Evolutionary conservation across 1,140 invertebrate genomes (phyloP).

Genomic region (Cataglyphis hispanica): DNA sequence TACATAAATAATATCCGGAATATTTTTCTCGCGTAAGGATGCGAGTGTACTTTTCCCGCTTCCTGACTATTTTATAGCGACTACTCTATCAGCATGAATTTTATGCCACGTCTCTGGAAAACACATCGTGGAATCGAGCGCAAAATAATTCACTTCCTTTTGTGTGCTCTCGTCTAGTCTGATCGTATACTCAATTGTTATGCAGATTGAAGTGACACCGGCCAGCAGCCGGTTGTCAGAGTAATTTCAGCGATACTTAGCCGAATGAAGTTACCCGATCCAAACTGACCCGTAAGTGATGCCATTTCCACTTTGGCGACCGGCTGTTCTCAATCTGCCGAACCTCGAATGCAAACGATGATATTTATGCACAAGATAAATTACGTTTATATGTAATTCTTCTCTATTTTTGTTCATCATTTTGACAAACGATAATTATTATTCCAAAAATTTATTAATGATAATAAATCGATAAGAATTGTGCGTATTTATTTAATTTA

Average conservation of each 20-base stretch:
- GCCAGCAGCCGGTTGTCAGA: conserved; percentile 56
- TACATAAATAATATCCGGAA: background rate
- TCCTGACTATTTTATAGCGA: background rate
- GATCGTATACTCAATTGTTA: conserved; percentile 68
- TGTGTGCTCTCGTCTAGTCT: background rate
- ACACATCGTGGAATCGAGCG: conserved; percentile 58
- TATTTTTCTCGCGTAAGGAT: background rate
- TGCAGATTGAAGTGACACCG: conserved; percentile 76
- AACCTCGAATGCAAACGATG: conserved; percentile 26
- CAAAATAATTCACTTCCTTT: conserved; percentile 66
- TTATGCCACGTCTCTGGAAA: conserved; percentile 47
- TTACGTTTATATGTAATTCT: background rate
- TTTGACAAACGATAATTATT: background rate
- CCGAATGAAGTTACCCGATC: conserved; percentile 58
- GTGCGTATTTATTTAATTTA: background rate
- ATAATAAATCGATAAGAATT: background rate
- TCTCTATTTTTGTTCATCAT: too few relatives aligned
- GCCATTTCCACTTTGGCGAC: conserved; percentile 51
- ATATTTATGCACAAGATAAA: conserved; percentile 9
- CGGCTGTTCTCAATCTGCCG: conserved; percentile 21
- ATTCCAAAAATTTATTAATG: background rate
- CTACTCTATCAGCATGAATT: conserved; percentile 57
- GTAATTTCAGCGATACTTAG: conserved; percentile 69
- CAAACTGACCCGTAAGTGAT: conserved; percentile 65
- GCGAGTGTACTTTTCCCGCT: too few relatives aligned